Evolutionary conservation across 2,888 invertebrate genomes (phyloP).

Genomic region (Apodemia mormo): DNA sequence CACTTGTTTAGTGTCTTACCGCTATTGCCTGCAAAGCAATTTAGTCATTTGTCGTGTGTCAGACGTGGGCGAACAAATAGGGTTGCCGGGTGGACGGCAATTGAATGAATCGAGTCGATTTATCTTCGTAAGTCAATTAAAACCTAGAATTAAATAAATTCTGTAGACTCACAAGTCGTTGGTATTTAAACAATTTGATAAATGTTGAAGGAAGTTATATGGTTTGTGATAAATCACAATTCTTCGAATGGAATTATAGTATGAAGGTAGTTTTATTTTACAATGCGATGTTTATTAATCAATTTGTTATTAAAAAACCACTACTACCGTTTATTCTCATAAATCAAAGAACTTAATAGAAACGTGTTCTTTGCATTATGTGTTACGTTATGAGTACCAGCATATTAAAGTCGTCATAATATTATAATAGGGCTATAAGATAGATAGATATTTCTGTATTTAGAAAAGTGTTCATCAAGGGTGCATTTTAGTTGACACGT

Average conservation of each 20-base stretch:
- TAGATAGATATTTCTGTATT: no score
- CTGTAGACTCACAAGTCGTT: not conserved
- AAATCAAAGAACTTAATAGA: no score
- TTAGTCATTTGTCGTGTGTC: slow-evolving; percentile 67
- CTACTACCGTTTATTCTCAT: no score
- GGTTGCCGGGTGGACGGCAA: slow-evolving; percentile 24
- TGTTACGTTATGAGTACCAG: no score
- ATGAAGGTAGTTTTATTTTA: not conserved
- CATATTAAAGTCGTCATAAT: no score
- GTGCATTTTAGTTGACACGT: no score
- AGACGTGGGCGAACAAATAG: slow-evolving; percentile 40
- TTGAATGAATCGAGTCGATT: slow-evolving; percentile 27
- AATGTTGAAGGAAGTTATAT: not conserved
- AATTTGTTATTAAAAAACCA: not conserved
- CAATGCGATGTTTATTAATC: not conserved
- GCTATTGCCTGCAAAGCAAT: slow-evolving; percentile 58
- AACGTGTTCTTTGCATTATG: no score
- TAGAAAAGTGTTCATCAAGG: no score
- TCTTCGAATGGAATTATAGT: not conserved
- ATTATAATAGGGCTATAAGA: no score
- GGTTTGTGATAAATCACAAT: slow-evolving; percentile 1
- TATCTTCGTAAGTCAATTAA: slow-evolving; percentile 28
- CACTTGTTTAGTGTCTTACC: slow-evolving; percentile 40
- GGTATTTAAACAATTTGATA: slow-evolving; percentile 5
- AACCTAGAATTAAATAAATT: slow-evolving; percentile 6